Percentiles rank a stretch among this genome's conserved stretches.
Evolutionary conservation across 2,113 vertebrate genomes (phyloP).

Genomic region (Glareola pratincola): DNA sequence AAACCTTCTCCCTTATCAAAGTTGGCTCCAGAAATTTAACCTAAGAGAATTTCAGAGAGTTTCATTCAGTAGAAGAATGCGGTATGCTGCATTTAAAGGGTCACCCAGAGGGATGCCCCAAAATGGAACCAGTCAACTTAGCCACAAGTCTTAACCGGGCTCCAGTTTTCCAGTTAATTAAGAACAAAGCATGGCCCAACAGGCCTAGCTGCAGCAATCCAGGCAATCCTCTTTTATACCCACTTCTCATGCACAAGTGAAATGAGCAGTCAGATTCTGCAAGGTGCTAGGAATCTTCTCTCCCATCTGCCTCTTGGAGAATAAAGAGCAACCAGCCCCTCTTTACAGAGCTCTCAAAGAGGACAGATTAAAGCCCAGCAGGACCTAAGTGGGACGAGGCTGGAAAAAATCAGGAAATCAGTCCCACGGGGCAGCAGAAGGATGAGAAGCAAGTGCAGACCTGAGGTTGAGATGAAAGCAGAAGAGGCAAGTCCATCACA

Average conservation of each 20-base stretch:
- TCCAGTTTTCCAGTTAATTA: background rate
- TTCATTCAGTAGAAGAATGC: background rate
- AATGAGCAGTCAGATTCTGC: background rate
- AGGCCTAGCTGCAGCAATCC: background rate
- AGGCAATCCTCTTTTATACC: fast-evolving
- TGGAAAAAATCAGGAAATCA: background rate
- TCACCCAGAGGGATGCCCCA: background rate
- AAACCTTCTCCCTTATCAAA: background rate
- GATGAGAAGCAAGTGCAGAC: background rate
- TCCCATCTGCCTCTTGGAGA: background rate
- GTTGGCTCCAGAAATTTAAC: background rate
- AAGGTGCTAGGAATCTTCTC: background rate
- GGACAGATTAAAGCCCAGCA: background rate
- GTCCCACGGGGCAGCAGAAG: background rate
- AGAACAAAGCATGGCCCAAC: background rate
- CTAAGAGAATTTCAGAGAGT: background rate
- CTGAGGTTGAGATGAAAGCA: background rate
- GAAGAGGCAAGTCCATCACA: background rate
- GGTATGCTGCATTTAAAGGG: background rate
- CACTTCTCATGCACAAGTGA: background rate
- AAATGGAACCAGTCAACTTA: background rate
- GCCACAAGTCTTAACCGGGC: background rate
- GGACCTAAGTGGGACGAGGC: background rate
- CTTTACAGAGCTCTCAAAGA: background rate
- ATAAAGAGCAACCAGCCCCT: background rate